Conservation (phyloP, 2,888 invertebrate species). For the Tenthredo livida region DNA sequence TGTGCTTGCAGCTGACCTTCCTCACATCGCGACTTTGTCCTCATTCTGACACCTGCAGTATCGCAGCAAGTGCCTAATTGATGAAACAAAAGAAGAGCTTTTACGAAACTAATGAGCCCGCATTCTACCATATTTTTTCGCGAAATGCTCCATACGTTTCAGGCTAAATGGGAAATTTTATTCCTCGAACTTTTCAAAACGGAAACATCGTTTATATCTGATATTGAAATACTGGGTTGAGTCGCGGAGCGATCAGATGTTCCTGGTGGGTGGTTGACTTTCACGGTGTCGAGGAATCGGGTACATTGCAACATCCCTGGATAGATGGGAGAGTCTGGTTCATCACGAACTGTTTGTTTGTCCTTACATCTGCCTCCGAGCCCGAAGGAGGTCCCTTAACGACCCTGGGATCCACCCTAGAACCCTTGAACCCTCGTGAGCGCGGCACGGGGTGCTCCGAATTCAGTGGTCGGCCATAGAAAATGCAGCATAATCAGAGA, state of each 20-base stretch:
- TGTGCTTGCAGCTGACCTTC: conserved; percentile 27
- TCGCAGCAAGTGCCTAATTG: conserved; percentile 5
- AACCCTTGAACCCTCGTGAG: conserved; percentile 50
- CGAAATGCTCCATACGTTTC: neutral
- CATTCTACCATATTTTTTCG: neutral
- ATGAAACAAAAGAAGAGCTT: conserved; percentile 13
- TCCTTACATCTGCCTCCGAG: conserved; percentile 68
- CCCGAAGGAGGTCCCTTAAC: conserved; percentile 66
- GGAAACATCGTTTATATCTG: neutral
- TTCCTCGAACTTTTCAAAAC: neutral
- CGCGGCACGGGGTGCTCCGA: conserved; percentile 49
- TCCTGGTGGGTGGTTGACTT: conserved; percentile 5
- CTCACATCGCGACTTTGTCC: neutral
- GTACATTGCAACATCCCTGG: conserved; percentile 33
- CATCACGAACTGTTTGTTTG: conserved; percentile 70
- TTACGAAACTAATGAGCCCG: neutral
- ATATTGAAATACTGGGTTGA: neutral
- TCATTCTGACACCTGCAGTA: neutral
- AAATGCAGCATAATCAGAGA: conserved; percentile 63
- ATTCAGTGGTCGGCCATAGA: conserved; percentile 57
- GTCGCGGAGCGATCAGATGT: conserved; percentile 4
- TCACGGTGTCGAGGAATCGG: conserved; percentile 29
- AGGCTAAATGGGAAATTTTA: neutral
- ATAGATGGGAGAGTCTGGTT: conserved; percentile 59
- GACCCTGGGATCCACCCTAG: conserved; percentile 59